These are phyloP conservation scores for Meloidogyne hapla DNA, from an alignment of 1,140 invertebrate genomes.

Conservation along the genomic window DNA sequence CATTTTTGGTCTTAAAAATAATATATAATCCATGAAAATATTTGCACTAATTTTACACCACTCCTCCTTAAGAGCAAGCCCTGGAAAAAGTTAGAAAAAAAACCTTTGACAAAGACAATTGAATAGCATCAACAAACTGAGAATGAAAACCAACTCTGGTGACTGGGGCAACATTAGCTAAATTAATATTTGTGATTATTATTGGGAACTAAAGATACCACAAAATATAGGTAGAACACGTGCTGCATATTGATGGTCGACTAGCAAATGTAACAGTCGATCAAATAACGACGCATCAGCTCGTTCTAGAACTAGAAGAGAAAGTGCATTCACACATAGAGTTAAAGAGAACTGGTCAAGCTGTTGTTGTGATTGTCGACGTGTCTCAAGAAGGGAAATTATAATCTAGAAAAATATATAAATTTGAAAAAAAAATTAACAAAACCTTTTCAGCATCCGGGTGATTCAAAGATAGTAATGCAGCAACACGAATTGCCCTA, in stretches of 20 bases:
- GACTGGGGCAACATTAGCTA: conserved; percentile 37
- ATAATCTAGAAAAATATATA: conserved; percentile 39
- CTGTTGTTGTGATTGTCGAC: conserved; percentile 30
- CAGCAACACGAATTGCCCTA: conserved; percentile 49
- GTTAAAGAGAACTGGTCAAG: conserved; percentile 47
- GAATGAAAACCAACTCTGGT: conserved; percentile 38
- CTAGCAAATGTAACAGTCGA: conserved; percentile 23
- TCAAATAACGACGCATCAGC: conserved; percentile 46
- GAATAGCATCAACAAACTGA: conserved; percentile 35
- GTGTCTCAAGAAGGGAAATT: conserved; percentile 44
- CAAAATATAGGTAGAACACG: conserved; percentile 33
- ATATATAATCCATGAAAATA: too few species aligned
- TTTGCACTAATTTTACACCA: too few species aligned
- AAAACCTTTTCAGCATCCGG: conserved; percentile 52
- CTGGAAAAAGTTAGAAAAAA: too few species aligned
- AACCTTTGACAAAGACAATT: conserved; percentile 6
- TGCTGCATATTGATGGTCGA: conserved; percentile 14
- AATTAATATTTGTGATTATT: too few species aligned
- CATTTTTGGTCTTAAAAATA: conserved; percentile 20
- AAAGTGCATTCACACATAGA: conserved; percentile 52
- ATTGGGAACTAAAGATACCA: too few species aligned
- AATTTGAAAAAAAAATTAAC: not conserved
- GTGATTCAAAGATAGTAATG: conserved; percentile 51
- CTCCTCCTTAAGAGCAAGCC: too few species aligned
- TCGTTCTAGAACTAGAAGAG: conserved; percentile 54